Evolutionary conservation across 64 coral and sea anemone genomes (phyloP), one percentile per base, ranked within the genome.

Genomic region (Acropora yongei): DNA sequence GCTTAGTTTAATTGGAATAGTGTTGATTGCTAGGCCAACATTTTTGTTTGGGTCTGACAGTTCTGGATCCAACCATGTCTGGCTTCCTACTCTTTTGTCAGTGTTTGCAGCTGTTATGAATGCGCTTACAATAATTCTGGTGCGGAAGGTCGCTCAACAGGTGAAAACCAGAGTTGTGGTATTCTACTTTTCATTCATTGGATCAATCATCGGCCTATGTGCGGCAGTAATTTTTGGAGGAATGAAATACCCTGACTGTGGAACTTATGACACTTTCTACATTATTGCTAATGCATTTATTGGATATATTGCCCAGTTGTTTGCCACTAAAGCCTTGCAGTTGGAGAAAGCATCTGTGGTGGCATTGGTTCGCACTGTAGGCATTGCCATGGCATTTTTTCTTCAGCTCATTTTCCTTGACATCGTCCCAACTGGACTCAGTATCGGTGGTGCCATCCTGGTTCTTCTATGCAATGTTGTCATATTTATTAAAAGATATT

Each of bases 301-400:
- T 71, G 87, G 86, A 7, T 94, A 84, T 71, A 43, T 68, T 19
- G 87, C n/a, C 13, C 87, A 90, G 48, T 9, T 83, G 20, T 6
- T 76, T 41, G 16, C 47, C 10, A 85, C 78, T 11, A 80, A 67
- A 44, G 78, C 92, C 5, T 65, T 89, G 2, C 8, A 63, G 14
- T 63, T 68, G n/a, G 92, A 94, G 69, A 94, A 89, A 55, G 92
- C 92, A 11, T 57, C 71, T 3, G 44, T 94, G 14, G 57, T 89
- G 49, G 55, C 80, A 16, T 80, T 94, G 43, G 51, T 77, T 17
- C 19, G 87, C 3, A 94, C 51, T 1, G 66, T 74, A 19, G 87
- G 88, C 12, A 90, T 89, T 72, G 87, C 76, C 0, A 78, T 89
- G 47, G 72, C 72, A 3, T 94, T 89, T 55, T 78, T 94, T 10